Evolutionary conservation across 2,888 invertebrate genomes (phyloP).

Genomic region (Parnassius smintheus): DNA sequence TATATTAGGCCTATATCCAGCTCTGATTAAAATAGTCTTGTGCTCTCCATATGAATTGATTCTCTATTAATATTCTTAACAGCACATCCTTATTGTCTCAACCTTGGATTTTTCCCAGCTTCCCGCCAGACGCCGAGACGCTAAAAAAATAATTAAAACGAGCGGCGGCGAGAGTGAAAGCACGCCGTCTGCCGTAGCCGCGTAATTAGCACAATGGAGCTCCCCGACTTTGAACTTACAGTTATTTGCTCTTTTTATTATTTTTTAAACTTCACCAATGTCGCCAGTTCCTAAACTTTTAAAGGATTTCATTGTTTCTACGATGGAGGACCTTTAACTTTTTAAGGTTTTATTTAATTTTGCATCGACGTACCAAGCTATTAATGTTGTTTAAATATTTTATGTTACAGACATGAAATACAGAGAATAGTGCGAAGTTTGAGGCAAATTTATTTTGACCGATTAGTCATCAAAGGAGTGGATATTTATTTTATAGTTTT

Average conservation of each 20-base stretch:
- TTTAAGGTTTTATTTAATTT: neutral
- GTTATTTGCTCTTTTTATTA: conserved; percentile 60
- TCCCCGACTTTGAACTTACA: conserved; percentile 80
- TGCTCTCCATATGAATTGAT: no score
- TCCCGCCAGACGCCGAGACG: conserved; percentile 80
- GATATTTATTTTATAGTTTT: no score
- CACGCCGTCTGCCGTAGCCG: conserved; percentile 72
- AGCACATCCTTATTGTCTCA: conserved; percentile 40
- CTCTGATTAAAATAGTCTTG: no score
- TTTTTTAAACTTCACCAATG: conserved; percentile 50
- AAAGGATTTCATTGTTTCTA: conserved; percentile 9
- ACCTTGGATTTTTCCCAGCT: conserved; percentile 68
- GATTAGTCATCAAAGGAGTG: no score
- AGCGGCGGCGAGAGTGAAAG: conserved; percentile 77
- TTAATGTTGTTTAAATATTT: no score
- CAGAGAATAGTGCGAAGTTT: no score
- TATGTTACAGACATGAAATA: no score
- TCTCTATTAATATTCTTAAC: neutral
- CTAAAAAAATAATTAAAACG: conserved; percentile 81
- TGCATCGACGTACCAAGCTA: no score
- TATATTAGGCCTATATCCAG: no score
- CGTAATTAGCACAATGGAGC: conserved; percentile 81
- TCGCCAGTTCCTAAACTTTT: conserved; percentile 35
- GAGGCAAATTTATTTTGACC: no score
- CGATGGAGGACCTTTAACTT: neutral